Conservation (phyloP, 1,140 invertebrate genomes). For the Melanaphis sacchari region DNA sequence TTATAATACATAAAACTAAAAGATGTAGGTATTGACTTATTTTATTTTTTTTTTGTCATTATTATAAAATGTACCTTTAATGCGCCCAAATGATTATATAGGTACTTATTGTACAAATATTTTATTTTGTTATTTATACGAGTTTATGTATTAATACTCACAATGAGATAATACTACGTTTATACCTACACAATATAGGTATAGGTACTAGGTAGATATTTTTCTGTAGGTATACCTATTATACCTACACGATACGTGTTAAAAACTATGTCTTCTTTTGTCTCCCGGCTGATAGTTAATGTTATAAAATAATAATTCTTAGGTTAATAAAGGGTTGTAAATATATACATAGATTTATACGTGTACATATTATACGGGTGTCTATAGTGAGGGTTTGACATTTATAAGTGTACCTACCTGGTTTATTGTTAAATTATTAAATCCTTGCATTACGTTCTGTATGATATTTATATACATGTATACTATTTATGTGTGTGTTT, state of each 20-base stretch:
- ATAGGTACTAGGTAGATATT: not conserved
- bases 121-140: not conserved
- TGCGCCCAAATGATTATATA: not conserved
- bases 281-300: not conserved
- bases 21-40: too few species aligned
- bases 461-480: not conserved
- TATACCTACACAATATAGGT: not conserved
- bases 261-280: not conserved
- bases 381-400: not conserved
- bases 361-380: not conserved
- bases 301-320: slow-evolving; percentile 17
- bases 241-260: not conserved
- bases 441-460: not conserved
- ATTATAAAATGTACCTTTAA: not conserved
- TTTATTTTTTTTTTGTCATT: too few species aligned
- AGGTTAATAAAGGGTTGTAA: slow-evolving; percentile 22
- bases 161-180: not conserved
- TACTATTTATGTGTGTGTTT: not conserved
- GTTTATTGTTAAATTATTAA: not conserved
- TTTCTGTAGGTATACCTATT: not conserved
- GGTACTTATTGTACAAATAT: not conserved
- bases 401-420: not conserved
- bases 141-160: not conserved
- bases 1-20: not conserved
- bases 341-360: not conserved